These are phyloP conservation scores for Ophiothrix spiculata DNA, from an alignment of 35 echinoderm and acorn worm genomes.

Conservation along the genomic window DNA sequence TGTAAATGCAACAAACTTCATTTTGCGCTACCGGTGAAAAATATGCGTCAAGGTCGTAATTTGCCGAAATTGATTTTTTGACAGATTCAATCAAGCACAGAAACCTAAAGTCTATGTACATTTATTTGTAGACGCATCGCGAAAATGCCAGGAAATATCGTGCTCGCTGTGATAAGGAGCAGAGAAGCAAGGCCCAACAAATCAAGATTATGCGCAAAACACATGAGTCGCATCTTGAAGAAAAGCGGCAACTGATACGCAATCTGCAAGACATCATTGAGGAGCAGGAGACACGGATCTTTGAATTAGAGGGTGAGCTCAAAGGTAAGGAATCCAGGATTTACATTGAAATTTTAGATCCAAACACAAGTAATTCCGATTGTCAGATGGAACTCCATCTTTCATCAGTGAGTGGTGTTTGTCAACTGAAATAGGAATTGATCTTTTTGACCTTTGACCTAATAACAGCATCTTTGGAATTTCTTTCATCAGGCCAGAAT, in stretches of 20 bases:
- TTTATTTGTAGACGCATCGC: slow-evolving; percentile 39
- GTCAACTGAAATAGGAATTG: too few species aligned
- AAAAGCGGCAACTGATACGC: slow-evolving; percentile 75
- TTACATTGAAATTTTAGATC: not conserved
- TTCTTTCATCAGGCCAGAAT: not conserved
- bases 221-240: slow-evolving; percentile 84
- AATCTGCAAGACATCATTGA: slow-evolving; percentile 94
- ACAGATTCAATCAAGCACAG: not conserved
- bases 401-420: too few species aligned
- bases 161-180: slow-evolving; percentile 65
- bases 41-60: too few species aligned
- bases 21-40: too few species aligned
- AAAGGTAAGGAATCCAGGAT: slow-evolving; percentile 66
- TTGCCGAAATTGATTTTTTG: not conserved
- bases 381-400: not conserved
- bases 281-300: slow-evolving; percentile 82
- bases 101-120: not conserved
- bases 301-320: slow-evolving; percentile 72
- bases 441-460: too few species aligned
- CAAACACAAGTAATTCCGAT: not conserved
- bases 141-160: slow-evolving; percentile 77
- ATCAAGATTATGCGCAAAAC: slow-evolving; percentile 94
- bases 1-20: too few species aligned
- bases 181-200: slow-evolving; percentile 84
- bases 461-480: not conserved